Evolutionary conservation across 1,140 invertebrate genomes (phyloP).

Genomic region (Leptopilina clavipes): DNA sequence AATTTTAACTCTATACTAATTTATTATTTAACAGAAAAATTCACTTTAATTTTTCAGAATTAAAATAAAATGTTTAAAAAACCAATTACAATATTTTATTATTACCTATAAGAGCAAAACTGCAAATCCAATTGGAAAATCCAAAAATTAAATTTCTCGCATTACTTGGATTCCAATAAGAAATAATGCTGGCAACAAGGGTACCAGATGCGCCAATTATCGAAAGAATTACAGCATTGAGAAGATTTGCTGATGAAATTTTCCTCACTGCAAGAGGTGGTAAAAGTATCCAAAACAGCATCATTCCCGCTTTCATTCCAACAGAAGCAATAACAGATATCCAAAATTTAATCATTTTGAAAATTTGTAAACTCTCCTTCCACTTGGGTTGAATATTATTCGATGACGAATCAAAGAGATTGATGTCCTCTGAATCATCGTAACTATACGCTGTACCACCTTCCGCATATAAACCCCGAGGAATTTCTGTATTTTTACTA

Average conservation of each 20-base stretch:
- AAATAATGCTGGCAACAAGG: constrained; percentile 50
- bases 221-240: constrained; percentile 48
- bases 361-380: constrained; percentile 53
- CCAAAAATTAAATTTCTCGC: constrained; percentile 55
- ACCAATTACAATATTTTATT: constrained; percentile 30
- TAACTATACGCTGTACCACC: constrained; percentile 45
- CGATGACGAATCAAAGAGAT: constrained; percentile 54
- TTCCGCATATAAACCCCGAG: constrained; percentile 36
- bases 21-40: too few relatives aligned
- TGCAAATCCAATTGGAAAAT: constrained; percentile 51
- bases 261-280: constrained; percentile 51
- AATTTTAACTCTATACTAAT: too few relatives aligned
- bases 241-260: constrained; percentile 39
- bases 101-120: constrained; percentile 54
- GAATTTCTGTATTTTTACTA: constrained; percentile 27
- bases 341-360: constrained; percentile 57
- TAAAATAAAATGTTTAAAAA: too few relatives aligned
- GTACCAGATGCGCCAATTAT: constrained; percentile 50
- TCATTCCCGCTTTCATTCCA: constrained; percentile 51
- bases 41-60: too few relatives aligned
- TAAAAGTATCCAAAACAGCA: constrained; percentile 64
- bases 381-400: constrained; percentile 40
- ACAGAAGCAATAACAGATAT: constrained; percentile 49
- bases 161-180: constrained; percentile 53
- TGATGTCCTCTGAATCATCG: constrained; percentile 48